Evolutionary conservation across 2,888 invertebrate species (phyloP).

Genomic region (Drosophila mimetica): DNA sequence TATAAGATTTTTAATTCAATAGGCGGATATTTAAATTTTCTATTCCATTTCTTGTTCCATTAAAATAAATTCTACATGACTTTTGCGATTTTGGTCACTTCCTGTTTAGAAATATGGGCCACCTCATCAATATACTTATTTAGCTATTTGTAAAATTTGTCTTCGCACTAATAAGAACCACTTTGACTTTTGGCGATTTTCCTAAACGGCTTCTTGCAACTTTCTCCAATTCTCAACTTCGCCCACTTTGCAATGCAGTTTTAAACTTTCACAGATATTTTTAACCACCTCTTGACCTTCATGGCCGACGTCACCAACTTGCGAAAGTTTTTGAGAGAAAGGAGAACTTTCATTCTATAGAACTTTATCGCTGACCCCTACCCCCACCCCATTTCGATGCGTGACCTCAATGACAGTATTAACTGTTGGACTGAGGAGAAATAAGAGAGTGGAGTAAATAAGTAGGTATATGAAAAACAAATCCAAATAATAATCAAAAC

Average conservation of each 20-base stretch:
- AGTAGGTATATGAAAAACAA: slow-evolving; percentile 35
- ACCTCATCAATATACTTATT: too few species aligned
- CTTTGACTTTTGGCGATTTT: slow-evolving; percentile 13
- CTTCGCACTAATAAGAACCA: slow-evolving; percentile 16
- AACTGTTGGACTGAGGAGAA: slow-evolving; percentile 26
- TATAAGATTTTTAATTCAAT: too few species aligned
- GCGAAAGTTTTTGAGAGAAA: slow-evolving; percentile 38
- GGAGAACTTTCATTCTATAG: slow-evolving; percentile 44
- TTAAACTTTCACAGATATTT: slow-evolving; percentile 18
- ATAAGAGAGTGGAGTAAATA: slow-evolving; percentile 16
- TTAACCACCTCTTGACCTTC: slow-evolving; percentile 38
- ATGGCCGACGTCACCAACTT: slow-evolving; percentile 22
- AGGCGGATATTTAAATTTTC: too few species aligned
- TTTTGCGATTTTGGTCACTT: too few species aligned
- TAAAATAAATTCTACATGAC: too few species aligned
- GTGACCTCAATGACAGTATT: slow-evolving; percentile 38
- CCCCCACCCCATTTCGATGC: slow-evolving; percentile 24
- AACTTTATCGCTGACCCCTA: slow-evolving; percentile 12
- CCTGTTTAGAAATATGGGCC: too few species aligned
- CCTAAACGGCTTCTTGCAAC: slow-evolving; percentile 12
- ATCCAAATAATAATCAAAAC: slow-evolving; percentile 75
- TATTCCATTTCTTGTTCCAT: too few species aligned
- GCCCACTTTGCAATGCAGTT: slow-evolving; percentile 21
- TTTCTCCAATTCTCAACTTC: slow-evolving; percentile 9
- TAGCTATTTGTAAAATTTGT: slow-evolving; percentile 2